These are phyloP conservation scores for Emys orbicularis DNA, from an alignment of 2,797 vertebrate genomes.

Conservation along the genomic window DNA sequence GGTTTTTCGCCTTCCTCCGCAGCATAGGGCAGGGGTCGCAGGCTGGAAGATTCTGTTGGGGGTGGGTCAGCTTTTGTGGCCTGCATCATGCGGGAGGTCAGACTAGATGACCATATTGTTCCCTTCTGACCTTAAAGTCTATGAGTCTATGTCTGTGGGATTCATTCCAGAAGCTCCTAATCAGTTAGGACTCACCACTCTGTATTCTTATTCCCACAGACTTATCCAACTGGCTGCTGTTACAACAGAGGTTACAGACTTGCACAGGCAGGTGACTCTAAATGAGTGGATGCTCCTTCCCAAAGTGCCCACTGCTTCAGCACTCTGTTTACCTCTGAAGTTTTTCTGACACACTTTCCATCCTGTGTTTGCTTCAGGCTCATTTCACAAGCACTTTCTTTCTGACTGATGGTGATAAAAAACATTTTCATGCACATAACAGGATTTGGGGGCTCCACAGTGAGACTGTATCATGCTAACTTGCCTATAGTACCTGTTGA, in stretches of 20 bases:
- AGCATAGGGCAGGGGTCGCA: no score
- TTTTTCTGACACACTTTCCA: background rate
- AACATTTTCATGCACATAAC: background rate
- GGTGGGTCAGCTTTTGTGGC: no score
- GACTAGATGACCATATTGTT: no score
- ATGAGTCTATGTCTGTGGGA: no score
- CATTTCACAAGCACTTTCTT: background rate
- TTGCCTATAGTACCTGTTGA: background rate
- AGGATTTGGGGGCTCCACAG: background rate
- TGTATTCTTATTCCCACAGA: background rate
- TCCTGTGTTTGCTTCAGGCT: background rate
- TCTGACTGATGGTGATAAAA: background rate
- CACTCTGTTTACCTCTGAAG: background rate
- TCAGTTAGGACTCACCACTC: no score
- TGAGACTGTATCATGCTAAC: background rate
- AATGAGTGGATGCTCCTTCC: background rate
- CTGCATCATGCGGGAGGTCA: no score
- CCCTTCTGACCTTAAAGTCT: no score
- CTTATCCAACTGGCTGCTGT: background rate
- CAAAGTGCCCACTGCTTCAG: background rate
- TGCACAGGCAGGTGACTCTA: rapidly evolving
- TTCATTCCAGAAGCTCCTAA: no score
- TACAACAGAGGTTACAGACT: background rate
- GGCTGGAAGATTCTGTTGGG: no score
- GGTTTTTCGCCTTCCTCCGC: no score